These are phyloP conservation scores for Coilia nasus DNA, from an alignment of 2,797 vertebrate species.

Conservation along the genomic window DNA sequence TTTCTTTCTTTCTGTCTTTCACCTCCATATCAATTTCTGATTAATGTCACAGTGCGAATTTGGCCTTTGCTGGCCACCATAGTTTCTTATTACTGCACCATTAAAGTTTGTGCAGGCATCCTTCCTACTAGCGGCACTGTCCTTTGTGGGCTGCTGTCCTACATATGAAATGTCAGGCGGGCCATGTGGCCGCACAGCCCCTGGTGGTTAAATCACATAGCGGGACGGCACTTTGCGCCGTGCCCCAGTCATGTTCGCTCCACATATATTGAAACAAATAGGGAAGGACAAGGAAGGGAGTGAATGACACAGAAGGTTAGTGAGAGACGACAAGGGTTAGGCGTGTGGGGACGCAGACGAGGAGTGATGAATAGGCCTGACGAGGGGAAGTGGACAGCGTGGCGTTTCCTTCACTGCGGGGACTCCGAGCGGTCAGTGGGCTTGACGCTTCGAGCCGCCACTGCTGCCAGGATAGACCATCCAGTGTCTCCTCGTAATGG, in stretches of 20 bases:
- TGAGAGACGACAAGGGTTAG: neutral
- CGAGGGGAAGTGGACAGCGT: neutral
- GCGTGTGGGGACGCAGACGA: neutral
- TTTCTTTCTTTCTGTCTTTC: neutral
- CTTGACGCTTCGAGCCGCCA: neutral
- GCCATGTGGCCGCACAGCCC: neutral
- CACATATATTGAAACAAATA: slow-evolving; percentile 17
- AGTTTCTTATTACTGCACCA: neutral
- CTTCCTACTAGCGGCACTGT: neutral
- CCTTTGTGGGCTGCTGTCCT: neutral
- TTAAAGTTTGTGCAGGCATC: neutral
- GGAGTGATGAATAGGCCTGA: neutral
- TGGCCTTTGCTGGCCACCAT: neutral
- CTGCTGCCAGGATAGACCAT: neutral
- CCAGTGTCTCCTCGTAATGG: neutral
- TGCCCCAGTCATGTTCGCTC: neutral
- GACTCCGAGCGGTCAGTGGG: slow-evolving; percentile 2
- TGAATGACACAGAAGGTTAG: slow-evolving; percentile 20
- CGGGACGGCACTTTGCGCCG: neutral
- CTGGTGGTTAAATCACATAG: neutral
- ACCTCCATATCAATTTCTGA: neutral
- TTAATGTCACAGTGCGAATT: neutral
- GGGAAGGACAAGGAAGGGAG: neutral
- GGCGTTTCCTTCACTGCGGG: neutral
- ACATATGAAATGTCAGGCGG: slow-evolving; percentile 3